These are phyloP conservation scores for Colistium nudipinnis DNA, from an alignment of 2,113 vertebrate genomes.

Conservation along the genomic window DNA sequence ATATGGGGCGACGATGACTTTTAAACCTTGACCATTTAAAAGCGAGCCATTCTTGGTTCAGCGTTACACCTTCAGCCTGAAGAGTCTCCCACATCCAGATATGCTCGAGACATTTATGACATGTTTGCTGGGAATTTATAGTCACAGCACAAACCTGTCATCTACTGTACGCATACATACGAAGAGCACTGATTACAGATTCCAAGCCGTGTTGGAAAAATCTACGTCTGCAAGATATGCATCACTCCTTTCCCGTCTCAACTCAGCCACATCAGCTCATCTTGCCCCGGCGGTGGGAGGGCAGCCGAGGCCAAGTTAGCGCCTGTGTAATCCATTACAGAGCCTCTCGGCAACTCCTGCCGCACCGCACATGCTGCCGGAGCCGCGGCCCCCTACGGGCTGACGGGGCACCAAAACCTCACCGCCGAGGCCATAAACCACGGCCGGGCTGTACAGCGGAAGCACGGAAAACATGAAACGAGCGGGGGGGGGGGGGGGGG, in stretches of 20 bases:
- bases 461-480: slow-evolving; percentile 64
- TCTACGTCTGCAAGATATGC: neutral
- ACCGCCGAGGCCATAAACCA: slow-evolving; percentile 41
- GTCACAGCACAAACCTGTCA: too few relatives aligned
- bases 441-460: slow-evolving; percentile 36
- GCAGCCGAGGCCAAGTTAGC: slow-evolving; percentile 25
- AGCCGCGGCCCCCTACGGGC: slow-evolving; percentile 32
- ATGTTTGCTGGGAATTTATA: slow-evolving; percentile 10
- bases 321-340: slow-evolving; percentile 31
- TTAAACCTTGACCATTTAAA: neutral
- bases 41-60: neutral
- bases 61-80: neutral
- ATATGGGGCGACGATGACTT: too few relatives aligned
- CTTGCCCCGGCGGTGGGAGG: slow-evolving; percentile 6
- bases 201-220: neutral
- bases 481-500: too few relatives aligned
- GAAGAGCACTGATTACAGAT: neutral
- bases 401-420: slow-evolving; percentile 42
- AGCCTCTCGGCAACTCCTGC: slow-evolving; percentile 19
- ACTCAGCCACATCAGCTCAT: slow-evolving; percentile 53
- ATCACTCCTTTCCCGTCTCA: slow-evolving; percentile 32
- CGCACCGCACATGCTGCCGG: slow-evolving; percentile 21
- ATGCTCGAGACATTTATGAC: neutral
- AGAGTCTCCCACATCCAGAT: slow-evolving; percentile 2
- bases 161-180: neutral